These are phyloP conservation scores for Ataeniobius toweri DNA, from an alignment of 2,797 vertebrate species.

Conservation along the genomic window DNA sequence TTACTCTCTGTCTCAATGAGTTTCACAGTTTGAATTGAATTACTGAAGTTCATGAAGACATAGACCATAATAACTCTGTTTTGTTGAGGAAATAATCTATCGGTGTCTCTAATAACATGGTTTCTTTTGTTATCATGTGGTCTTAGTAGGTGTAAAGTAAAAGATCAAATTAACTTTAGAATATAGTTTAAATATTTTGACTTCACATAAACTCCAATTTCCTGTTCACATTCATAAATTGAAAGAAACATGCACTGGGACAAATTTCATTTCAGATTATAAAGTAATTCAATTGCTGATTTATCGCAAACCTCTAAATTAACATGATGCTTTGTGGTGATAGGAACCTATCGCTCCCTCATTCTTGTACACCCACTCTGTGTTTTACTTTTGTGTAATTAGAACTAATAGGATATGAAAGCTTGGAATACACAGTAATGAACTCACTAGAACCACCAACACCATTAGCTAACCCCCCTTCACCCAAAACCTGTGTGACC, in stretches of 20 bases:
- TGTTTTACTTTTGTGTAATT: constrained; percentile 25
- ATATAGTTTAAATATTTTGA: neutral
- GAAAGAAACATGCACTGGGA: neutral
- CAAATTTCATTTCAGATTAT: constrained; percentile 2
- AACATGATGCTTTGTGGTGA: constrained; percentile 8
- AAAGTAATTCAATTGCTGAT: constrained; percentile 6
- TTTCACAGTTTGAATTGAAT: too few species aligned
- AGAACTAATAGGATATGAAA: constrained; percentile 18
- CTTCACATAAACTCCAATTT: neutral
- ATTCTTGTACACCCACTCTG: neutral
- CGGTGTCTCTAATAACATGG: neutral
- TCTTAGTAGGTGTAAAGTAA: neutral
- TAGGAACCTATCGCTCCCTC: constrained; percentile 5
- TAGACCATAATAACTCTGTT: too few species aligned
- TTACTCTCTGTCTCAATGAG: too few species aligned
- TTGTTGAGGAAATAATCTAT: neutral
- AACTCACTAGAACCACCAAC: constrained; percentile 38
- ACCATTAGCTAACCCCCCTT: constrained; percentile 55
- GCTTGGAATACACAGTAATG: constrained; percentile 36
- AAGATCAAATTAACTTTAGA: neutral
- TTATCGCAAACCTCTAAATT: constrained; percentile 15
- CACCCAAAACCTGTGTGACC: constrained; percentile 62
- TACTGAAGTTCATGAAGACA: too few species aligned
- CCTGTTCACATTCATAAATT: neutral
- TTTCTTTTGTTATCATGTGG: neutral